Base-by-base conservation (phyloP, 1,140 invertebrate species). In the Drosophila nikananu region DNA sequence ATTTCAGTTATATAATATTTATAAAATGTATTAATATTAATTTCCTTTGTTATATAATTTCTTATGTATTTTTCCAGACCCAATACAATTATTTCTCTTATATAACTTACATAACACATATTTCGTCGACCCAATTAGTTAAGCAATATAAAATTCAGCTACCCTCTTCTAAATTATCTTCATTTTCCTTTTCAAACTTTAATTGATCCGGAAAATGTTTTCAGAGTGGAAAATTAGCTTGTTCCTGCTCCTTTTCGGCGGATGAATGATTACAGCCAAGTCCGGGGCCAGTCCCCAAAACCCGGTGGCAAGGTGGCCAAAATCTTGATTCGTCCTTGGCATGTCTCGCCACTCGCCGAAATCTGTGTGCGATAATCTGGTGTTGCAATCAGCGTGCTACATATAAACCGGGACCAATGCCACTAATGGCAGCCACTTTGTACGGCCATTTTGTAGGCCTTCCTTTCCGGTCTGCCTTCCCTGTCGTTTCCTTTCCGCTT, bases 361-460 rank as follows among this genome's bases (percentile, higher is more conserved):
- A 71, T 49, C 48, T 77, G 73, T 63, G 80, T 81, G 83, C 67
- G 86, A 90, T 90, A 90, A 90, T 90, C 86, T 90, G 66, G 75
- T 79, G 61, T 80, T 73, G 63, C 73, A 82, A 75, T 66, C 81
- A 89, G 62, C 77, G n/a, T n/a, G 70, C 66, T 55, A 35, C 66
- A 64, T 74, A 60, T 25, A 57, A 15, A 39, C 54, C 35, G 54
- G 54, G 35, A n/a, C 54, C 59, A 55, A 37, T 74, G 57, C 67
- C 70, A 89, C 78, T 84, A 89, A 89, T 89, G 81, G 67, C 81
- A 62, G 51, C 71, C 86, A 86, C 81, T 89, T 89, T 79, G 84
- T 89, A 58, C 32, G 71, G 59, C 68, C 72, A 68, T 83, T 84
- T 83, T 84, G 58, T 41, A 70, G 39, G 27, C 61, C 23, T 37